Percentiles rank a stretch among this genome's conserved stretches.
phyloP scores from a whole-genome alignment of 2,797 vertebrate genomes.

The Rhyacichthys aspro region DNA sequence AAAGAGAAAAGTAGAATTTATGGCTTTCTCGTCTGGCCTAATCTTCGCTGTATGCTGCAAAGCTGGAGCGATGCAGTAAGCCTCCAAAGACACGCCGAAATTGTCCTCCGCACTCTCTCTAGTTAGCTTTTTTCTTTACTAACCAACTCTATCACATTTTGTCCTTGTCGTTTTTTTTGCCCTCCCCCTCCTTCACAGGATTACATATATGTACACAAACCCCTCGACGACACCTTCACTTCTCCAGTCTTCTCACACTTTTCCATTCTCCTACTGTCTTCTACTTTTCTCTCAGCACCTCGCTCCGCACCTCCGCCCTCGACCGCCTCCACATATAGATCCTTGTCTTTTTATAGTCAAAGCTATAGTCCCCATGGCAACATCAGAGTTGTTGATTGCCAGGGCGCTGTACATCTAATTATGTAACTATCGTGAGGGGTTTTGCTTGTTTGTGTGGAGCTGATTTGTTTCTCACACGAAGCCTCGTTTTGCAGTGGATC shows the following conservation, averaged over 20 bases:
- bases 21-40: constrained; percentile 73
- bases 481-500: constrained; percentile 44
- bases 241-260: constrained; percentile 75
- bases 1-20: constrained; percentile 81
- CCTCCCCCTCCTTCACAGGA: constrained; percentile 23
- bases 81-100: constrained; percentile 59
- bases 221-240: constrained; percentile 66
- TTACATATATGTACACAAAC: constrained; percentile 39
- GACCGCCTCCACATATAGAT: constrained; percentile 73
- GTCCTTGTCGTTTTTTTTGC: constrained; percentile 59
- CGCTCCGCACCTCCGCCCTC: constrained; percentile 71
- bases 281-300: constrained; percentile 59
- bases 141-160: constrained; percentile 73
- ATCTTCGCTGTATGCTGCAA: constrained; percentile 75
- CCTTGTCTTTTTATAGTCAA: constrained; percentile 76
- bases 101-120: constrained; percentile 68
- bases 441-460: constrained; percentile 18
- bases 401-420: constrained; percentile 74
- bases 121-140: constrained; percentile 60
- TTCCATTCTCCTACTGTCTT: constrained; percentile 58
- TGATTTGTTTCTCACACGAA: constrained; percentile 34
- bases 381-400: constrained; percentile 79
- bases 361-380: constrained; percentile 76
- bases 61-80: constrained; percentile 63
- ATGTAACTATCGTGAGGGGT: constrained; percentile 62